phyloP scores from a whole-genome alignment of 2,113 vertebrate genomes.

The human region GRCh38 chr1:241726501-241727000 shows the following conservation, averaged over 20 bases:
- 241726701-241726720: background rate
- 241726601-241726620: background rate
- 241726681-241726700: background rate
- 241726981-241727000: too few relatives aligned
- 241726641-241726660: background rate
- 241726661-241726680: background rate
- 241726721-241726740: background rate
- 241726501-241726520: background rate
- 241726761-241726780: background rate
- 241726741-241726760: background rate
- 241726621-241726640: background rate
- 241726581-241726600: background rate
- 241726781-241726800: background rate
- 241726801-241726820: background rate
- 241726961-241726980: too few relatives aligned
- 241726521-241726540: background rate
- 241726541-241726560: background rate
- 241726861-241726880: background rate
- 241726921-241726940: too few relatives aligned
- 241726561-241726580: background rate
- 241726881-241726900: background rate
- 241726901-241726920: too few relatives aligned
- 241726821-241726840: background rate
- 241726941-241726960: too few relatives aligned
- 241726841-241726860: background rate